phyloP scores from a whole-genome alignment of 1,140 invertebrate species.

The Thaumatotibia leucotreta region DNA sequence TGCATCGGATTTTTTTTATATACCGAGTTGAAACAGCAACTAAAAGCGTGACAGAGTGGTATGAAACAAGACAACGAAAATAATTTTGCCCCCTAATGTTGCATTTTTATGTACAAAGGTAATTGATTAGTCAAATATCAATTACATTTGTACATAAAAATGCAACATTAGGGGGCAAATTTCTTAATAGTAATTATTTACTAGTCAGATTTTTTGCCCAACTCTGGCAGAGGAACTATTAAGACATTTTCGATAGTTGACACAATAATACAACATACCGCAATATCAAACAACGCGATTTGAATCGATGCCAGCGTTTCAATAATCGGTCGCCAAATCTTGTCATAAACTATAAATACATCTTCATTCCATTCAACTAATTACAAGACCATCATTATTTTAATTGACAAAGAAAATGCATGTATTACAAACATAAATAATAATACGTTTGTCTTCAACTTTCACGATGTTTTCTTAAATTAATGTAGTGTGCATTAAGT shows the following conservation, averaged over 20 bases:
- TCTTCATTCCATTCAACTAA: neutral
- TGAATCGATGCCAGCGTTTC: neutral
- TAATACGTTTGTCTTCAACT: neutral
- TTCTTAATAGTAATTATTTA: too few relatives aligned
- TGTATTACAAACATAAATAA: neutral
- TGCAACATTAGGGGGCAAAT: too few relatives aligned
- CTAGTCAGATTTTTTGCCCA: too few relatives aligned
- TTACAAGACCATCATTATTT: neutral
- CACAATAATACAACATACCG: neutral
- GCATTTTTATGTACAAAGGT: too few relatives aligned
- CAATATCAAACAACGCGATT: neutral
- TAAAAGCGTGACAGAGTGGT: too few relatives aligned
- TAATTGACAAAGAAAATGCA: constrained; percentile 9
- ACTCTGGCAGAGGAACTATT: too few relatives aligned
- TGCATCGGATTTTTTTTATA: too few relatives aligned
- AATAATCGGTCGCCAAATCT: neutral
- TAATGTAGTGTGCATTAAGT: neutral
- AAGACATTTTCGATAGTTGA: neutral
- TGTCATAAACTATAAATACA: constrained; percentile 6
- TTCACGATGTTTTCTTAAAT: neutral
- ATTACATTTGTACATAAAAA: too few relatives aligned
- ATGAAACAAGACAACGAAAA: too few relatives aligned
- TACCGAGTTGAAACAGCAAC: too few relatives aligned
- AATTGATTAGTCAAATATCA: too few relatives aligned
- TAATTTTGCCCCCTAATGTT: too few relatives aligned